These are phyloP conservation scores for Microcebus ravelobensis DNA, from an alignment of 2,113 vertebrate species.

Conservation along the genomic window DNA sequence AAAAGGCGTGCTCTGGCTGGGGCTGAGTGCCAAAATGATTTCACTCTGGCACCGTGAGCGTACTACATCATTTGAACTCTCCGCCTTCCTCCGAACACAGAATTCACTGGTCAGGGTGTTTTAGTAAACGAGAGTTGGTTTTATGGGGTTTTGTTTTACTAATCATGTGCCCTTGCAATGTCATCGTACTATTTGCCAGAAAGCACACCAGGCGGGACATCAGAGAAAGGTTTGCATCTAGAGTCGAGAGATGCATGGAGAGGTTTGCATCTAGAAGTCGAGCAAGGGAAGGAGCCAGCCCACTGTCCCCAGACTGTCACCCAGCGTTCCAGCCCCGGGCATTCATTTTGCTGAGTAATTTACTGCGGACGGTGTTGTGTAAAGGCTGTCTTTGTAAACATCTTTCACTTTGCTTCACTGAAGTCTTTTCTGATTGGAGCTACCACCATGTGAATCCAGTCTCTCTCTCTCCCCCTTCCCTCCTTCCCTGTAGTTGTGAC, in stretches of 20 bases:
- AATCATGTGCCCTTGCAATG: background rate
- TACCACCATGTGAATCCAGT: rapidly evolving
- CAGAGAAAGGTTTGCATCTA: rapidly evolving
- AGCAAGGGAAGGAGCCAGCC: rapidly evolving
- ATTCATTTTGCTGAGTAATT: background rate
- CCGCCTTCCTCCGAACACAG: background rate
- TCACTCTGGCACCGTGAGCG: rapidly evolving
- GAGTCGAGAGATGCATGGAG: too few species aligned
- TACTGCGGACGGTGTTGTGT: background rate
- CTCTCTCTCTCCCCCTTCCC: rapidly evolving
- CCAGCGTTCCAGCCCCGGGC: rapidly evolving
- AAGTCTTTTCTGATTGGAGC: too few species aligned
- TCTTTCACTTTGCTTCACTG: background rate
- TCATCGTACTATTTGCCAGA: rapidly evolving
- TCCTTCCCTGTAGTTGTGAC: too few species aligned
- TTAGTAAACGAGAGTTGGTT: background rate
- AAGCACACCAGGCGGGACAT: rapidly evolving
- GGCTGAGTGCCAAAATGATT: background rate
- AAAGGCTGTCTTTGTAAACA: background rate
- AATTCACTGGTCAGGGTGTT: background rate
- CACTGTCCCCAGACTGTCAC: rapidly evolving
- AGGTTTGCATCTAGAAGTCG: too few species aligned
- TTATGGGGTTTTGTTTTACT: background rate
- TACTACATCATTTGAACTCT: background rate
- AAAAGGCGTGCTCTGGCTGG: background rate